Evolutionary conservation across 1,140 invertebrate species (phyloP).

Genomic region (Colletes gigas): DNA sequence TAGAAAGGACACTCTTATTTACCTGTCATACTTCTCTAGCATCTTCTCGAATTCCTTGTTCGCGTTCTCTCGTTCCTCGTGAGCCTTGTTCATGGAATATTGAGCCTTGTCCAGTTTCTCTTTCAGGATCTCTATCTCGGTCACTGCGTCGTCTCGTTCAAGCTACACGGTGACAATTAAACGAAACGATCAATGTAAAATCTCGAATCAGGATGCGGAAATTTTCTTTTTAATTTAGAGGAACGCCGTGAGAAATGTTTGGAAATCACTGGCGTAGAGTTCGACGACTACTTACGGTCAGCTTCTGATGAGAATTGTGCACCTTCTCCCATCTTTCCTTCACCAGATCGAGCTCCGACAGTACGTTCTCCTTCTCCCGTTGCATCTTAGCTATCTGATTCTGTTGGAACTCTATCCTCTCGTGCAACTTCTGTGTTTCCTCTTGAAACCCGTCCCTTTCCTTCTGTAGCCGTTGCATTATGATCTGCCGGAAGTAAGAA

Average conservation of each 20-base stretch:
- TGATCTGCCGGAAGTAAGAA: constrained; percentile 77
- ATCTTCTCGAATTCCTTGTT: constrained; percentile 96
- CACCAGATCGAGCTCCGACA: constrained; percentile 91
- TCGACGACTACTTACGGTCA: constrained; percentile 83
- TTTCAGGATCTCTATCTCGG: constrained; percentile 92
- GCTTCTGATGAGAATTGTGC: constrained; percentile 90
- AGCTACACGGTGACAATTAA: constrained; percentile 81
- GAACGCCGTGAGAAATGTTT: too few relatives aligned
- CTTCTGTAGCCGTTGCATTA: constrained; percentile 91
- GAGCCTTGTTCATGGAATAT: constrained; percentile 88
- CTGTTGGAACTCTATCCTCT: constrained; percentile 89
- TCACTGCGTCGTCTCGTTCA: constrained; percentile 91
- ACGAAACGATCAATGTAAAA: background rate
- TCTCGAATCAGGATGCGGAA: background rate
- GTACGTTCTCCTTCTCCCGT: constrained; percentile 90
- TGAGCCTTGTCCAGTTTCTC: constrained; percentile 94
- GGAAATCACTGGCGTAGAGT: too few relatives aligned
- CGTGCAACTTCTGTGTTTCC: constrained; percentile 90
- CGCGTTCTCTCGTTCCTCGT: constrained; percentile 93
- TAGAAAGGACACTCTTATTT: constrained; percentile 56
- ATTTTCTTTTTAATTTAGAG: too few relatives aligned
- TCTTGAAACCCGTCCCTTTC: constrained; percentile 91
- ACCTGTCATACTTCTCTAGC: constrained; percentile 96
- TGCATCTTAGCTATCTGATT: constrained; percentile 91
- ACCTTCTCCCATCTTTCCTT: constrained; percentile 94